phyloP scores from a whole-genome alignment of 2,888 invertebrate genomes.

The Vesta saturnalis region DNA sequence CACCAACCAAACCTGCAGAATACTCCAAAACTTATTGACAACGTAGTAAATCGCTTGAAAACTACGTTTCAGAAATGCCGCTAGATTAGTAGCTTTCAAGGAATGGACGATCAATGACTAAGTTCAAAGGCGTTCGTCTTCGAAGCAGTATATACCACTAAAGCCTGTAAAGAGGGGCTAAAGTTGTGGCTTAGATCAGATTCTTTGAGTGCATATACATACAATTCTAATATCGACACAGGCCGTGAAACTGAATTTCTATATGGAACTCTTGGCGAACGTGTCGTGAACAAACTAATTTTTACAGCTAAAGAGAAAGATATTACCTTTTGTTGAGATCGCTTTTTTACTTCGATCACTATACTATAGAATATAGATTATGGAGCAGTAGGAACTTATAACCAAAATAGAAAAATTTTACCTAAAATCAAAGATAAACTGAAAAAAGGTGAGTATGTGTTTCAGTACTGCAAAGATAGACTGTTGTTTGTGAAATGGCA shows the following conservation, averaged over 20 bases:
- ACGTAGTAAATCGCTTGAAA: too few species aligned
- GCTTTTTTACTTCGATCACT: slow-evolving; percentile 38
- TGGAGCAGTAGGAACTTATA: slow-evolving; percentile 41
- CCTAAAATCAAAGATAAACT: slow-evolving; percentile 40
- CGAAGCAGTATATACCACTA: too few species aligned
- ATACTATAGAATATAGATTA: slow-evolving; percentile 37
- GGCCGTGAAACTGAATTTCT: slow-evolving; percentile 34
- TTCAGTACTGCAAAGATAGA: slow-evolving; percentile 39
- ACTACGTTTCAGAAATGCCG: too few species aligned
- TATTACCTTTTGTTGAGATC: slow-evolving; percentile 36
- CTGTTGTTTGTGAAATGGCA: slow-evolving; percentile 45
- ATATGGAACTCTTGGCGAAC: slow-evolving; percentile 39
- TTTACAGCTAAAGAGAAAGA: slow-evolving; percentile 34
- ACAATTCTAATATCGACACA: slow-evolving; percentile 31
- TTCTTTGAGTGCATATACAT: slow-evolving; percentile 19
- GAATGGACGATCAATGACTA: too few species aligned
- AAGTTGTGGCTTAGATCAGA: not conserved
- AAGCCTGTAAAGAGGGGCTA: too few species aligned
- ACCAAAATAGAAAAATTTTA: slow-evolving; percentile 33
- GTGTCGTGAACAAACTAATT: slow-evolving; percentile 41
- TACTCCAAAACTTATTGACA: too few species aligned
- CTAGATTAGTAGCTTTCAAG: too few species aligned
- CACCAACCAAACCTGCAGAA: too few species aligned
- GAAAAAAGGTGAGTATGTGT: slow-evolving; percentile 38
- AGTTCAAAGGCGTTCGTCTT: too few species aligned